These are phyloP conservation scores for Enteromius viviparus DNA, from an alignment of 2,797 vertebrate species.

Conservation along the genomic window DNA sequence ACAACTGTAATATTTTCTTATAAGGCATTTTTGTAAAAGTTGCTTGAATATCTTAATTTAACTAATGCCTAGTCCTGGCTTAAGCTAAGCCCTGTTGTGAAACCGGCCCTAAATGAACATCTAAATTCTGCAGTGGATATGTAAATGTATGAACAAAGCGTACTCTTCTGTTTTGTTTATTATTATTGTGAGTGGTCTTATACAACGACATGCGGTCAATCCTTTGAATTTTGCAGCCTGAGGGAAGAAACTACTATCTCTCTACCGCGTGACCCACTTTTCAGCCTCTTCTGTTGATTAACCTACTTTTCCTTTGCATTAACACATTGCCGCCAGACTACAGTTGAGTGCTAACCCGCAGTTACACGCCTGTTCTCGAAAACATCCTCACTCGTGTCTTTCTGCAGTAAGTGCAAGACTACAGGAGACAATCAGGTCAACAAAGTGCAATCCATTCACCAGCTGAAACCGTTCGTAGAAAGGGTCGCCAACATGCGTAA, in stretches of 20 bases:
- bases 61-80: no score
- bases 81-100: no score
- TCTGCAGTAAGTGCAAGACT: slow-evolving; percentile 1
- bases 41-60: no score
- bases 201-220: background rate
- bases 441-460: background rate
- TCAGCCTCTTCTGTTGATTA: slow-evolving; percentile 17
- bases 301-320: background rate
- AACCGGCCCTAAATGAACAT: background rate
- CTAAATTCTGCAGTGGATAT: background rate
- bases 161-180: background rate
- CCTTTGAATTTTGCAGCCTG: background rate
- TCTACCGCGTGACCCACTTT: slow-evolving; percentile 1
- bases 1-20: no score
- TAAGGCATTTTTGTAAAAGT: no score
- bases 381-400: background rate
- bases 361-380: background rate
- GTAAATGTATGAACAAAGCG: background rate
- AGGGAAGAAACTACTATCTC: background rate
- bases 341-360: background rate
- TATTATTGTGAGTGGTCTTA: background rate
- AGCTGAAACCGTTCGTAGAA: background rate
- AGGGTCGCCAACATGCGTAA: background rate
- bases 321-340: background rate
- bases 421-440: slow-evolving; percentile 20